Percentiles rank a stretch among this genome's conserved stretches.
Evolutionary conservation across 1,140 invertebrate species (phyloP).

Genomic region (Calliphora vicina): DNA sequence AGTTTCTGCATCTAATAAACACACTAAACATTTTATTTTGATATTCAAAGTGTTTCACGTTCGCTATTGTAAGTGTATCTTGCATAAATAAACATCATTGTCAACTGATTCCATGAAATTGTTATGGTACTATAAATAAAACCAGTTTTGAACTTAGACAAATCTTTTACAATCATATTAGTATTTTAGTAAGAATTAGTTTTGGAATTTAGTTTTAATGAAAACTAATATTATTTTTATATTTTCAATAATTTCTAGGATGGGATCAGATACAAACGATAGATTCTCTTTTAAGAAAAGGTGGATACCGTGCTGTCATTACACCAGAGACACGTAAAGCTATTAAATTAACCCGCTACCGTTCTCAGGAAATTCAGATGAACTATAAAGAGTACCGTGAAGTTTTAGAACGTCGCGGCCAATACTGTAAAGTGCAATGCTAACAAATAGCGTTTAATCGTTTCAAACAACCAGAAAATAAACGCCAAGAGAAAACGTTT

Average conservation of each 20-base stretch:
- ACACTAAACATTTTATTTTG: no score
- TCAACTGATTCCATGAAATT: no score
- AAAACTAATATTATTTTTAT: background rate
- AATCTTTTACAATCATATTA: no score
- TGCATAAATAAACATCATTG: no score
- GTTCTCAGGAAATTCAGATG: conserved; percentile 70
- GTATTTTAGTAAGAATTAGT: no score
- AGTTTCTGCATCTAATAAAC: no score
- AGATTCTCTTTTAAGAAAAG: conserved; percentile 95
- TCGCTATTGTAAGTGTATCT: no score
- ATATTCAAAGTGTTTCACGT: no score
- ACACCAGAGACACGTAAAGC: conserved; percentile 85
- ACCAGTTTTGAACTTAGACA: no score
- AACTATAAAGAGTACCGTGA: conserved; percentile 61
- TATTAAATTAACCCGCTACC: conserved; percentile 94
- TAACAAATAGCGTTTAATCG: conserved; percentile 48
- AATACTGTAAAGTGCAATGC: conserved; percentile 61
- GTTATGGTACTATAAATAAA: no score
- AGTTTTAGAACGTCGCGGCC: conserved; percentile 55
- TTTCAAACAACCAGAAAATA: background rate
- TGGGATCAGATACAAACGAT: conserved; percentile 98
- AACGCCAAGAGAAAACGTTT: conserved; percentile 12
- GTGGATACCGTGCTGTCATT: conserved; percentile 92
- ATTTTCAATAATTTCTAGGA: conserved; percentile 68
- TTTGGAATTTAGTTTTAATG: no score